These are phyloP conservation scores for Gymnopithys bicolor DNA, from an alignment of 2,797 vertebrate species.

Conservation along the genomic window DNA sequence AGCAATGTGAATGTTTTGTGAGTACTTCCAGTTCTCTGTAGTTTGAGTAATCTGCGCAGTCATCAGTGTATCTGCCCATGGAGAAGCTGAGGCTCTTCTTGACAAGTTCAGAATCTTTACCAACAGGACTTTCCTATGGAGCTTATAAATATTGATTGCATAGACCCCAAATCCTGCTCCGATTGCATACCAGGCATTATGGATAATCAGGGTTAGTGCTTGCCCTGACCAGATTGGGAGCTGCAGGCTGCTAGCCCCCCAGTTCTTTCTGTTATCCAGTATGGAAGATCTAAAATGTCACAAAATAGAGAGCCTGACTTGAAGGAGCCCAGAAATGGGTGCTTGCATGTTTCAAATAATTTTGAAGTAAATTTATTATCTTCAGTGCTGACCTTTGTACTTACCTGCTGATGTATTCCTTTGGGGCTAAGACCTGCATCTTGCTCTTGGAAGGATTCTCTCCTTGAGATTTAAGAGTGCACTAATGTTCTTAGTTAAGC, in stretches of 20 bases:
- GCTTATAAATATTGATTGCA: neutral
- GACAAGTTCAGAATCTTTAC: neutral
- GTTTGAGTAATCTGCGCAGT: neutral
- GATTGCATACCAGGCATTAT: neutral
- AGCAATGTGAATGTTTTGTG: neutral
- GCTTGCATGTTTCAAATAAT: neutral
- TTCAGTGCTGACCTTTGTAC: neutral
- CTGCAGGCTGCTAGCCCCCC: neutral
- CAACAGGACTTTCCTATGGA: neutral
- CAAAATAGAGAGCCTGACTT: neutral
- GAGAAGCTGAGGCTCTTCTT: neutral
- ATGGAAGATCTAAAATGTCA: neutral
- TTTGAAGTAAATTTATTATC: neutral
- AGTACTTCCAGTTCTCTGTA: neutral
- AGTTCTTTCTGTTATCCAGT: neutral
- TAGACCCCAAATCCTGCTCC: neutral
- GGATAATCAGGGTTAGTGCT: neutral
- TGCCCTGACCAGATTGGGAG: neutral
- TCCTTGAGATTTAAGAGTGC: neutral
- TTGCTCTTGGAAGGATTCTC: neutral
- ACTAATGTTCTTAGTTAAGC: neutral
- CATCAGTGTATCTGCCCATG: neutral
- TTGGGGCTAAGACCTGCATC: neutral
- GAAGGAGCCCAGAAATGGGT: neutral
- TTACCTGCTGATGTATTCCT: neutral